Conservation (phyloP, 2,797 vertebrate genomes). For the Falco rusticolus region DNA sequence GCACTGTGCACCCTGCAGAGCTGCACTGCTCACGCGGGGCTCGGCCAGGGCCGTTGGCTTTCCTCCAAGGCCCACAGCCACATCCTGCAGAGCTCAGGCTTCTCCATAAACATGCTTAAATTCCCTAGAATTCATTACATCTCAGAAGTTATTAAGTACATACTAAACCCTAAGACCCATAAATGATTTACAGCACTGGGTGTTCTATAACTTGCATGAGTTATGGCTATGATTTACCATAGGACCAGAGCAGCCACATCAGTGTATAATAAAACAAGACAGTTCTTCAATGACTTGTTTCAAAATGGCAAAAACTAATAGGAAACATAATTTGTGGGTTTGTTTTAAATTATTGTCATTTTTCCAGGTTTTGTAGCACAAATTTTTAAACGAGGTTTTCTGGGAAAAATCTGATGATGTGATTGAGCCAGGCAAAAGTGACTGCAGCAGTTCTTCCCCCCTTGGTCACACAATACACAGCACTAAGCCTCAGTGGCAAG, state of each 20-base stretch:
- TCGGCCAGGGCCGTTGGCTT: neutral
- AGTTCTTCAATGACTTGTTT: neutral
- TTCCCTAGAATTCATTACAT: neutral
- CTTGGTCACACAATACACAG: neutral
- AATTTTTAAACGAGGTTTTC: neutral
- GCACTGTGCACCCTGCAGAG: rapidly evolving
- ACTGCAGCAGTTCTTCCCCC: neutral
- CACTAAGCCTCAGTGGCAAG: neutral
- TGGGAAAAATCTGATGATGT: neutral
- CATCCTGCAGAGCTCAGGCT: neutral
- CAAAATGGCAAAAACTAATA: neutral
- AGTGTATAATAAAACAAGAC: neutral
- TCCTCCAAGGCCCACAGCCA: neutral
- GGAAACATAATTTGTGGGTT: neutral
- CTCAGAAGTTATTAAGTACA: neutral
- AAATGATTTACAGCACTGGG: neutral
- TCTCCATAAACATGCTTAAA: neutral
- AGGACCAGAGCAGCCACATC: neutral
- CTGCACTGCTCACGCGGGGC: too few species aligned
- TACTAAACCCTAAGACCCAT: neutral
- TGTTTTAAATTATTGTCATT: neutral
- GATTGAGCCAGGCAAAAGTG: neutral
- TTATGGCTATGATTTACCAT: neutral
- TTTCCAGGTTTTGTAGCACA: neutral
- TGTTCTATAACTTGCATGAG: neutral